These are phyloP conservation scores for Tupaia tana DNA, from an alignment of 2,113 vertebrate genomes.

Conservation along the genomic window DNA sequence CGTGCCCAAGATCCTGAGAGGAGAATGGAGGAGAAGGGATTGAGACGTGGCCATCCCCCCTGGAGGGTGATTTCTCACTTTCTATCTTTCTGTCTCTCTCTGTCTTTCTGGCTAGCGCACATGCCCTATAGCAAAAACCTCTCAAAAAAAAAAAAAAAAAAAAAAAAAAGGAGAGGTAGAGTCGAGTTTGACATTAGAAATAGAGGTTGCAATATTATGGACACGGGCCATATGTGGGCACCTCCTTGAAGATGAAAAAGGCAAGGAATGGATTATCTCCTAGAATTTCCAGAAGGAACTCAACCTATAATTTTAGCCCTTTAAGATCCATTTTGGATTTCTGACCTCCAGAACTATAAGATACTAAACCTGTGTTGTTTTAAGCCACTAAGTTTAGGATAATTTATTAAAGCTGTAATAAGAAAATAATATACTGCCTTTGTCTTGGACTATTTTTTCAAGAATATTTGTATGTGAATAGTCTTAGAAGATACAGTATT, in stretches of 20 bases:
- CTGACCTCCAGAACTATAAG: not conserved
- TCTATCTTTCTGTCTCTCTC: too few relatives aligned
- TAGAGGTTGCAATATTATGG: not conserved
- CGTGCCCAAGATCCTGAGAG: too few relatives aligned
- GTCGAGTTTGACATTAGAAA: not conserved
- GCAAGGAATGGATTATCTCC: not conserved
- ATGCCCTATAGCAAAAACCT: too few relatives aligned
- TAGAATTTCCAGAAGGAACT: not conserved
- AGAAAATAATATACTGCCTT: slow-evolving; percentile 23
- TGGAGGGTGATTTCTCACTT: too few relatives aligned
- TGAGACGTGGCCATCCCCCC: too few relatives aligned
- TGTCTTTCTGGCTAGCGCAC: too few relatives aligned
- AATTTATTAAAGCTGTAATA: not conserved
- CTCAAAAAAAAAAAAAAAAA: too few relatives aligned
- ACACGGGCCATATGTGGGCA: not conserved
- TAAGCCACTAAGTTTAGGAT: not conserved
- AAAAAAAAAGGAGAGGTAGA: too few relatives aligned
- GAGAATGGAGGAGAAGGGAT: too few relatives aligned
- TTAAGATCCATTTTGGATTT: slow-evolving; percentile 25
- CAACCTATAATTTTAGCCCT: slow-evolving; percentile 17
- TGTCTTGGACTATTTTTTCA: slow-evolving; percentile 22
- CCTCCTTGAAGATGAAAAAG: not conserved
- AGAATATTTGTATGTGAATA: not conserved
- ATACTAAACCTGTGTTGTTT: not conserved
- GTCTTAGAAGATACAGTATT: not conserved